Percentiles rank a stretch among this genome's conserved stretches.
Evolutionary conservation across 2,797 vertebrate species (phyloP).

Genomic region (Microchirus variegatus): DNA sequence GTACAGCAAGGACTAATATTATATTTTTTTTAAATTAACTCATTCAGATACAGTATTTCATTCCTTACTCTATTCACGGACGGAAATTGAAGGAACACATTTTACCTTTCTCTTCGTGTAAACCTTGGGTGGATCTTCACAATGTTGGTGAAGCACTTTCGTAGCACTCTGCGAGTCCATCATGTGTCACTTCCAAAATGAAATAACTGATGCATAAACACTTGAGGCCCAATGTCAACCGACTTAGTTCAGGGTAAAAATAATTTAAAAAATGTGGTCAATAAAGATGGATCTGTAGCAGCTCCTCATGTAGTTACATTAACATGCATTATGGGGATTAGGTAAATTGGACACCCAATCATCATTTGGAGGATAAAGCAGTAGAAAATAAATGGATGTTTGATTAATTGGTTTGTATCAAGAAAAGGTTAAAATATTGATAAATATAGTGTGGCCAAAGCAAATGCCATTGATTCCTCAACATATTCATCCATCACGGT

Average conservation of each 20-base stretch:
- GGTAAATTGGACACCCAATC: too few relatives aligned
- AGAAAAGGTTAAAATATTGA: conserved; percentile 1
- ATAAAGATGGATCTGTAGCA: conserved; percentile 25
- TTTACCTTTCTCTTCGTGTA: conserved; percentile 18
- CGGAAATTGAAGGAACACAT: conserved; percentile 35
- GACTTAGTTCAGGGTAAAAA: conserved; percentile 5
- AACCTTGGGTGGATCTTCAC: conserved; percentile 41
- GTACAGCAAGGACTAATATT: too few relatives aligned
- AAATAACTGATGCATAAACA: conserved; percentile 30
- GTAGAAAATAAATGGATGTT: too few relatives aligned
- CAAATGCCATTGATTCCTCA: not conserved
- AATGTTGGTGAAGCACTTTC: conserved; percentile 14
- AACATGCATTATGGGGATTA: not conserved
- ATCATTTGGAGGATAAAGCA: too few relatives aligned
- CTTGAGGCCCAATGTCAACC: conserved; percentile 23
- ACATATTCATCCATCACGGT: not conserved
- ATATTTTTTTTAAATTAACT: conserved; percentile 10
- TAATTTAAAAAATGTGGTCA: conserved; percentile 11
- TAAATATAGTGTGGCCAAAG: conserved; percentile 6
- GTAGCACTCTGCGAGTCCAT: conserved; percentile 2
- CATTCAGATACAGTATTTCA: conserved; percentile 47
- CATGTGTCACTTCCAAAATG: conserved; percentile 28
- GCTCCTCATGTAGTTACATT: conserved; percentile 2
- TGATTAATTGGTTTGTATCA: conserved; percentile 23
- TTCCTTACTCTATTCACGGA: conserved; percentile 73